A percentile compares a stretch with the other conserved stretches of the same genome.
Evolutionary conservation across 2,888 invertebrate species (phyloP).

Genomic region (Dicyrtomina minuta): DNA sequence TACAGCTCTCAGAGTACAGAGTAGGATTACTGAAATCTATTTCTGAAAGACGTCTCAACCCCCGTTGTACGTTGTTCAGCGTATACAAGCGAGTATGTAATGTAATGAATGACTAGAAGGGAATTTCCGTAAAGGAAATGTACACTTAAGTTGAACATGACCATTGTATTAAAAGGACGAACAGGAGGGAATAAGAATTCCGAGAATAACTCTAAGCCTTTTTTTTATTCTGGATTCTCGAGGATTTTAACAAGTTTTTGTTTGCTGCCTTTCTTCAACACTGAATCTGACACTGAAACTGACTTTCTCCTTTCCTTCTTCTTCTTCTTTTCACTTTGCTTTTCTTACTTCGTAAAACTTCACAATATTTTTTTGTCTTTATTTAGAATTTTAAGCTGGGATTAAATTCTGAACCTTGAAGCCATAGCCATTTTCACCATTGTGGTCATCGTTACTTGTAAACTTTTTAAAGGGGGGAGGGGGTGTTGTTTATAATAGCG

Average conservation of each 20-base stretch:
- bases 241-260: neutral
- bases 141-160: constrained; percentile 1
- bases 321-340: neutral
- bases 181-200: too few species aligned
- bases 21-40: too few species aligned
- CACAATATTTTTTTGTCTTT: too few species aligned
- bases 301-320: neutral
- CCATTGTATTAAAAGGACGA: neutral
- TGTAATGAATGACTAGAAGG: constrained; percentile 3
- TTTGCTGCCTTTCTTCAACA: neutral
- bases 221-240: neutral
- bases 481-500: too few species aligned
- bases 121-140: constrained; percentile 5
- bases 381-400: too few species aligned
- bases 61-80: neutral
- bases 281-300: neutral
- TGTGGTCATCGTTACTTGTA: too few species aligned
- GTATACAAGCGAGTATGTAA: neutral
- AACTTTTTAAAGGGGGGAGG: too few species aligned
- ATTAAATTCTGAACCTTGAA: too few species aligned
- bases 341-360: neutral
- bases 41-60: neutral
- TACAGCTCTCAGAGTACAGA: too few species aligned
- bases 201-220: neutral
- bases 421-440: too few species aligned